phyloP scores from a whole-genome alignment of 2,113 vertebrate genomes.

The Rhegmatorhina hoffmannsi region DNA sequence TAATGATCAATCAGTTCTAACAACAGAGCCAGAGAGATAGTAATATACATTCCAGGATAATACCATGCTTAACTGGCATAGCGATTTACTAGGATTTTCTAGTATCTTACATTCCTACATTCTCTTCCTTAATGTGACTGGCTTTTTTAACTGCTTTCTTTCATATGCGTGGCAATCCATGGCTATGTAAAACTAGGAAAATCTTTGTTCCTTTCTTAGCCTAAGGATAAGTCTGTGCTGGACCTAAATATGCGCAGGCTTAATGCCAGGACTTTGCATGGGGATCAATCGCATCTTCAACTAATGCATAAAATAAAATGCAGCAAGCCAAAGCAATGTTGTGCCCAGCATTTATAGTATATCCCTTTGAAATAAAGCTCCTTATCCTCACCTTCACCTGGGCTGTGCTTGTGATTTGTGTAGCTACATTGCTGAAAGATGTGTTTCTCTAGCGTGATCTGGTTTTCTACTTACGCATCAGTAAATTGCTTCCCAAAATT shows the following conservation, averaged over 20 bases:
- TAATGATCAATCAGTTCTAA: not conserved
- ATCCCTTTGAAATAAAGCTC: not conserved
- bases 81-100: slow-evolving; percentile 8
- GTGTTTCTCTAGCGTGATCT: not conserved
- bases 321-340: not conserved
- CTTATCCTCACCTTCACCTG: slow-evolving; percentile 25
- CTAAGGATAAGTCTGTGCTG: not conserved
- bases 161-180: not conserved
- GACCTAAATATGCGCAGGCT: not conserved
- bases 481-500: not conserved
- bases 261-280: not conserved
- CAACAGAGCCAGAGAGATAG: not conserved
- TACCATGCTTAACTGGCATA: not conserved
- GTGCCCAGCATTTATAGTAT: not conserved
- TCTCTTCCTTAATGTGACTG: not conserved
- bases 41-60: not conserved
- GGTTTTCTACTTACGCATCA: not conserved
- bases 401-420: not conserved
- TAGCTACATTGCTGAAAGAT: not conserved
- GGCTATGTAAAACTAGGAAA: not conserved
- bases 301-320: not conserved
- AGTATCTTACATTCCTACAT: not conserved
- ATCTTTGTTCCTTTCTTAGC: not conserved
- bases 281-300: not conserved
- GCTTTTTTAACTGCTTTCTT: not conserved